Conservation (phyloP, 1,140 invertebrate genomes). For the Pararge aegeria region DNA sequence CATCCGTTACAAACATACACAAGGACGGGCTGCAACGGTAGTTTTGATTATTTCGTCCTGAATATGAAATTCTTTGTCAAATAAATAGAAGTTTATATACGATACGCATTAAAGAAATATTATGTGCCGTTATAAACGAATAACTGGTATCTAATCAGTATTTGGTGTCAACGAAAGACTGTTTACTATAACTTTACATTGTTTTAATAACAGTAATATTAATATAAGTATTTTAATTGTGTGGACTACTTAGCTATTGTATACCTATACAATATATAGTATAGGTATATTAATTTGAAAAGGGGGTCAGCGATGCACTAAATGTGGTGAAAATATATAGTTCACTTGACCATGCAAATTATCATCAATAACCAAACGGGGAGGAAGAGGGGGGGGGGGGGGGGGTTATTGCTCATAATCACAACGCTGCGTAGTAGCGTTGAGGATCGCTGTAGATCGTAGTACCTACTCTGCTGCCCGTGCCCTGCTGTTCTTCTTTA, state of each 20-base stretch:
- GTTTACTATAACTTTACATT: not conserved
- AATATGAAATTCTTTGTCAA: slow-evolving; percentile 55
- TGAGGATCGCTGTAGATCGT: too few species aligned
- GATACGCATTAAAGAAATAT: slow-evolving; percentile 20
- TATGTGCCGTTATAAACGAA: slow-evolving; percentile 8
- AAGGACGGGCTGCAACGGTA: slow-evolving; percentile 51
- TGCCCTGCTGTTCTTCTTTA: too few species aligned
- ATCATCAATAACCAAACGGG: too few species aligned
- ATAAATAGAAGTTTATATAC: slow-evolving; percentile 38
- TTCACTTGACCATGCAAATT: too few species aligned
- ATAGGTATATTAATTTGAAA: too few species aligned
- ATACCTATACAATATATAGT: too few species aligned
- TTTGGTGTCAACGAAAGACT: not conserved
- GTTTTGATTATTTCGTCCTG: slow-evolving; percentile 47
- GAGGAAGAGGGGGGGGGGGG: too few species aligned
- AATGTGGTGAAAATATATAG: too few species aligned
- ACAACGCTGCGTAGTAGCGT: too few species aligned
- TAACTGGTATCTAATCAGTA: not conserved
- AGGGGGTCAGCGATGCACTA: too few species aligned
- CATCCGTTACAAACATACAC: slow-evolving; percentile 29
- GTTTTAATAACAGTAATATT: not conserved
- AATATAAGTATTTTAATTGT: not conserved
- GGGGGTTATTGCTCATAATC: too few species aligned
- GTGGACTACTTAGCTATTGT: not conserved
- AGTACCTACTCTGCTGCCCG: too few species aligned